Evolutionary conservation across 2,797 vertebrate species (phyloP).

Genomic region (Thaleichthys pacificus): DNA sequence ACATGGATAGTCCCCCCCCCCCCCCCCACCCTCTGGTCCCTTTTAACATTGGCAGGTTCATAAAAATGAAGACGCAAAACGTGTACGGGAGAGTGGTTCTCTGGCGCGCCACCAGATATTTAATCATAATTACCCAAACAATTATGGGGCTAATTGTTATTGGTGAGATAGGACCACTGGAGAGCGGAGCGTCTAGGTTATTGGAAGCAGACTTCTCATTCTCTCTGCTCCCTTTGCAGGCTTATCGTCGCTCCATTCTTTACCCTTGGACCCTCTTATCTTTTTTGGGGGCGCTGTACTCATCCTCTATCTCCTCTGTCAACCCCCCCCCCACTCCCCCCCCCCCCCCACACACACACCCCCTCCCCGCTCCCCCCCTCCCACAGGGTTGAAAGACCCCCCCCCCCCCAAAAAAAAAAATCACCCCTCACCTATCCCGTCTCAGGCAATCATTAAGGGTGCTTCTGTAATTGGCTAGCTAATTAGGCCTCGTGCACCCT

Average conservation of each 20-base stretch:
- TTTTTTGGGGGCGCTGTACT: not conserved
- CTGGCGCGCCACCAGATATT: slow-evolving; percentile 66
- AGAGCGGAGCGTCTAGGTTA: slow-evolving; percentile 64
- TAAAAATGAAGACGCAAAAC: slow-evolving; percentile 50
- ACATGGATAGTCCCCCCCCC: not conserved
- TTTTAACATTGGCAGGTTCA: slow-evolving; percentile 45
- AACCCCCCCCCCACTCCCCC: not conserved
- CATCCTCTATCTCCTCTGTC: no score
- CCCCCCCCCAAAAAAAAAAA: not conserved
- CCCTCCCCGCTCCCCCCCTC: slow-evolving; percentile 1
- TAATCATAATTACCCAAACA: slow-evolving; percentile 79
- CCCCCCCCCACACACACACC: not conserved
- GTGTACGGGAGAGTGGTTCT: slow-evolving; percentile 57
- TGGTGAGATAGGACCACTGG: slow-evolving; percentile 65
- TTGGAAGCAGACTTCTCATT: slow-evolving; percentile 55
- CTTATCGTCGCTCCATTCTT: slow-evolving; percentile 17
- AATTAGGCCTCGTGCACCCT: slow-evolving; percentile 17
- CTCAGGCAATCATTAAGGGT: slow-evolving; percentile 2
- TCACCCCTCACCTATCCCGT: not conserved
- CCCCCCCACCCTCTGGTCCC: slow-evolving; percentile 21
- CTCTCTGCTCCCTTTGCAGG: slow-evolving; percentile 36
- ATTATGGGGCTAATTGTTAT: slow-evolving; percentile 77
- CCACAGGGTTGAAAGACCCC: no score
- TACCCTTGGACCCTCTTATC: not conserved
- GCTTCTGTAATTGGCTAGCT: slow-evolving; percentile 34